Base-by-base conservation (phyloP, 2,113 vertebrate genomes). In the Strigops habroptila region DNA sequence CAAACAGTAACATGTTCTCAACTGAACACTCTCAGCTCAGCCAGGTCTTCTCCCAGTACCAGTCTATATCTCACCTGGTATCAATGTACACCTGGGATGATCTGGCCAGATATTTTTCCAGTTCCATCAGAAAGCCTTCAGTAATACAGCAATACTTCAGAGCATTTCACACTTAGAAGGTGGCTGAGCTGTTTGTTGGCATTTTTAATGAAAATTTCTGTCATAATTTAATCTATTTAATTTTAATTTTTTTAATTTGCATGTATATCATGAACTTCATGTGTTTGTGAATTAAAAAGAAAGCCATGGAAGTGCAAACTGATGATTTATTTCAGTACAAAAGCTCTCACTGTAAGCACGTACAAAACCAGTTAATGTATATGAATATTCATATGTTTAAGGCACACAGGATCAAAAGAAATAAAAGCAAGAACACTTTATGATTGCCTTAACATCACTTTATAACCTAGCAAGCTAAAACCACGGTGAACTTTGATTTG, bases 301-400 rank as follows among this genome's bases (percentile, higher is more conserved):
- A 84, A 87, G 4, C 3, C 24, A 77, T 31, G 22, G 10, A 90
- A 71, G 9, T 44, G 52, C 11, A 81, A 71, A 39, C 4, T 77
- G 22, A 59, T 69, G 0, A 53, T 75, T 73, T 93, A 53, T 88
- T 86, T 82, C 52, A 52, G 23, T n/a, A 41, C 18, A 78, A 81
- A 83, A 82, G 3, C 43, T 77, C 46, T 88, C 39, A 68, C 44
- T 33, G 60, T 18, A 88, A 75, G 18, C 60, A 51, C 25, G 31
- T 31, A 79, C 2, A 30, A 21, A 88, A 67, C 85, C 33, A 65
- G 19, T 67, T 85, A 67, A 77, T 74, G 24, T 76, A 6, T 57
- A 82, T 91, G 79, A 94, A 88, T 90, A 96, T 87, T 71, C 55
- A 49, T 62, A 53, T 60, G 39, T 75, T 91, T 88, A 67, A 73